Conservation (phyloP, 1,140 invertebrate genomes). For the Pteromalus puparum region DNA sequence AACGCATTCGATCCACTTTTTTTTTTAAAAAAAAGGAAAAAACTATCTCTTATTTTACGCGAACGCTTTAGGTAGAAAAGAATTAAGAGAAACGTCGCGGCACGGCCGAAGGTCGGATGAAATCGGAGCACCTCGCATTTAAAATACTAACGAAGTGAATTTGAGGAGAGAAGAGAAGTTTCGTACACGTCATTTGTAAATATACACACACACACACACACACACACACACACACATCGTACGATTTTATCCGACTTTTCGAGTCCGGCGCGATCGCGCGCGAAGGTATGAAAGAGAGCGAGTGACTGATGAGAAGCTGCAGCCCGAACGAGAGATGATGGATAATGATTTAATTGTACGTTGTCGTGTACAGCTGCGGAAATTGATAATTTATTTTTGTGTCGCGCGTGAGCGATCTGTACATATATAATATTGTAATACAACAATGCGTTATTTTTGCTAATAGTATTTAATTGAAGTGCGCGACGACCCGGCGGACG, state of each 20-base stretch:
- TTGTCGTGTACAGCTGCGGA: background rate
- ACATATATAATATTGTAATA: slow-evolving; percentile 7
- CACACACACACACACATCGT: background rate
- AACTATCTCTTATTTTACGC: slow-evolving; percentile 1
- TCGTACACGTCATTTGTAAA: slow-evolving; percentile 50
- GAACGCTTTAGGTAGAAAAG: background rate
- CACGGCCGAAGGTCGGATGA: slow-evolving; percentile 18
- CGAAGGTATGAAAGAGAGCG: background rate
- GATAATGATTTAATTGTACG: background rate
- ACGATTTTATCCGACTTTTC: slow-evolving; percentile 22
- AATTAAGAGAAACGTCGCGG: slow-evolving; percentile 1
- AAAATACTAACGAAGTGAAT: slow-evolving; percentile 4
- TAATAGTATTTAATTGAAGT: slow-evolving; percentile 51
- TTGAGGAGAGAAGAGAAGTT: background rate
- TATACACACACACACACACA: slow-evolving; percentile 9
- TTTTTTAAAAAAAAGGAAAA: slow-evolving; percentile 16
- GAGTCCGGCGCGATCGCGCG: background rate
- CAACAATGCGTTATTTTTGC: slow-evolving; percentile 38
- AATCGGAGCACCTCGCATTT: slow-evolving; percentile 49
- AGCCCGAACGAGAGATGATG: background rate
- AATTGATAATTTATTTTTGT: slow-evolving; percentile 45
- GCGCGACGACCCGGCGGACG: slow-evolving; percentile 26
- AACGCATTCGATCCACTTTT: background rate
- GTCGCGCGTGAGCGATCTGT: slow-evolving; percentile 25
- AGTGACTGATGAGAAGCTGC: slow-evolving; percentile 10